phyloP scores from a whole-genome alignment of 2,888 invertebrate genomes.

The Tenthredo notha region DNA sequence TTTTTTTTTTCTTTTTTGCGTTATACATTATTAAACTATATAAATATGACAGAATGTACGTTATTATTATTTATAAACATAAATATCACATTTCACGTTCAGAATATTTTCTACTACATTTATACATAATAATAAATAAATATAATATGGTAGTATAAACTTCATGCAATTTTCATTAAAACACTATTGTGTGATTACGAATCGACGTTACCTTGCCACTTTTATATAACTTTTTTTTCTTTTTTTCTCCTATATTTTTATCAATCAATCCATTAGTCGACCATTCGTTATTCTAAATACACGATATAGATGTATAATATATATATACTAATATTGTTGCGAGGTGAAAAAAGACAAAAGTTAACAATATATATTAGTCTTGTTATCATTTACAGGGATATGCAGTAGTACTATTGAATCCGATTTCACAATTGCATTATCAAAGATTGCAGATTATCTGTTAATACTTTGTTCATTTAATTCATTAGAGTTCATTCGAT shows the following conservation, averaged over 20 bases:
- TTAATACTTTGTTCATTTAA: background rate
- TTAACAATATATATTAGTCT: background rate
- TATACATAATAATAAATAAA: conserved; percentile 48
- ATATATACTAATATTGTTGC: background rate
- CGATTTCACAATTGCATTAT: background rate
- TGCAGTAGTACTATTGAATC: background rate
- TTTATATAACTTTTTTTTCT: background rate
- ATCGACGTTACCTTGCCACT: background rate
- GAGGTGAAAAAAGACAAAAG: background rate
- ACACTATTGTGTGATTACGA: background rate
- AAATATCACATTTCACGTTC: conserved; percentile 73
- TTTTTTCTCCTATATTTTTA: background rate
- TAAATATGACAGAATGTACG: conserved; percentile 43
- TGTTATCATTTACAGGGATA: background rate
- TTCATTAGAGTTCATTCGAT: background rate
- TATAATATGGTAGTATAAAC: conserved; percentile 42
- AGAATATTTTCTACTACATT: conserved; percentile 34
- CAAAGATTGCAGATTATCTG: background rate
- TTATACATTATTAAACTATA: background rate
- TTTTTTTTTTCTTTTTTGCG: no score
- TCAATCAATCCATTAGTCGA: background rate
- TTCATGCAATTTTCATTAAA: background rate
- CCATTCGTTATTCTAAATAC: background rate
- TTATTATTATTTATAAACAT: conserved; percentile 63
- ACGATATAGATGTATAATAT: background rate